Conservation (phyloP, 2,888 invertebrate species). For the Abrostola tripartita region DNA sequence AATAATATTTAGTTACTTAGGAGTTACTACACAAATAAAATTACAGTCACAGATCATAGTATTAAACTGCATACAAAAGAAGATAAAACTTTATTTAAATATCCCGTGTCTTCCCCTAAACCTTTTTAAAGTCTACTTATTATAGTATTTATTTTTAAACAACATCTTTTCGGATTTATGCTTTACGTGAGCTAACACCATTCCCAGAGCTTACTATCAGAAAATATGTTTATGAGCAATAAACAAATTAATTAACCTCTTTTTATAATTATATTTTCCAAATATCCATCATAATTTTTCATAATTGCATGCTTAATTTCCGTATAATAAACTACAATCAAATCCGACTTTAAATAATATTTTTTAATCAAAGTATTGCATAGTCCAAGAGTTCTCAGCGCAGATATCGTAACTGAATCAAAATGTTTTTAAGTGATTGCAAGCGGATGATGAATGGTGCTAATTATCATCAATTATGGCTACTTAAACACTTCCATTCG, state of each 20-base stretch:
- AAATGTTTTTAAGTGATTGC: constrained; percentile 32
- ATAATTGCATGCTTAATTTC: not conserved
- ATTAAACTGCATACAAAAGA: too few species aligned
- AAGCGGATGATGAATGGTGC: constrained; percentile 33
- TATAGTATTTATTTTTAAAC: too few species aligned
- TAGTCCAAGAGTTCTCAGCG: too few species aligned
- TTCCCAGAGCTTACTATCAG: constrained; percentile 1
- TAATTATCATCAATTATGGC: constrained; percentile 46
- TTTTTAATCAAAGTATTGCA: not conserved
- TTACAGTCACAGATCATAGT: too few species aligned
- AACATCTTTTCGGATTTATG: too few species aligned
- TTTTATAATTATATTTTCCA: not conserved
- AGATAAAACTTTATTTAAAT: too few species aligned
- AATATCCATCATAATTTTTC: not conserved
- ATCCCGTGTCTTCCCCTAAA: too few species aligned
- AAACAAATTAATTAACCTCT: not conserved
- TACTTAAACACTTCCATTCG: constrained; percentile 21
- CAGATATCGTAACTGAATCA: not conserved
- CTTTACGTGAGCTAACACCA: constrained; percentile 1
- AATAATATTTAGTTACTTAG: too few species aligned
- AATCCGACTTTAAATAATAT: not conserved
- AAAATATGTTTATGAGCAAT: not conserved
- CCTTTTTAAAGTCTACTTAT: too few species aligned
- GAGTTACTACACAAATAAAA: too few species aligned
- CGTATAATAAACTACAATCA: not conserved